Conservation (phyloP, 1,140 invertebrate genomes). For the Cataglyphis hispanica region DNA sequence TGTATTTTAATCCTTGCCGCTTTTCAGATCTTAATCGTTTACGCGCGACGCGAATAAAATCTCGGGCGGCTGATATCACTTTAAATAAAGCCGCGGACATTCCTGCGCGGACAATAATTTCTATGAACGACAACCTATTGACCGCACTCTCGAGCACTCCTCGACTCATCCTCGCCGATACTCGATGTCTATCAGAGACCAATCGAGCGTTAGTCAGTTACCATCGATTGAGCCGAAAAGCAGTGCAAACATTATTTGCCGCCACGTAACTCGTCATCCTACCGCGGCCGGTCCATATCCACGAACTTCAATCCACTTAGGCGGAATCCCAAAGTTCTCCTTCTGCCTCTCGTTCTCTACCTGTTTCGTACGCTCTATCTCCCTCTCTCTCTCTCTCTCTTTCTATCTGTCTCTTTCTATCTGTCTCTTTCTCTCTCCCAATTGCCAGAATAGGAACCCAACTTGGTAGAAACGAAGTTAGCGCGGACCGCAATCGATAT, state of each 20-base stretch:
- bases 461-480: conserved; percentile 85
- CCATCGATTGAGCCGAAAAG: conserved; percentile 71
- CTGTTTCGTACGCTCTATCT: not conserved
- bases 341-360: conserved; percentile 36
- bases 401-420: not conserved
- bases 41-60: conserved; percentile 8
- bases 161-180: conserved; percentile 47
- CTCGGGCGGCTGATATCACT: conserved; percentile 34
- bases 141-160: conserved; percentile 28
- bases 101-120: conserved; percentile 44
- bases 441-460: conserved; percentile 82
- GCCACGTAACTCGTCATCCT: conserved; percentile 72
- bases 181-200: conserved; percentile 64
- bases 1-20: conserved; percentile 34
- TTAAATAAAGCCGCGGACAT: conserved; percentile 40
- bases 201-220: conserved; percentile 74
- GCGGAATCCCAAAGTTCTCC: conserved; percentile 82
- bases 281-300: conserved; percentile 73
- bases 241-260: conserved; percentile 76
- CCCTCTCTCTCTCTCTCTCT: not conserved
- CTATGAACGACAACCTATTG: conserved; percentile 58
- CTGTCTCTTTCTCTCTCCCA: conserved; percentile 52
- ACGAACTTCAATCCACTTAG: conserved; percentile 83
- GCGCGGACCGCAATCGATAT: conserved; percentile 85
- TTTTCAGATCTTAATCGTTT: conserved; percentile 45